Conservation (phyloP, 2,888 invertebrate species). For the Aspidiotus rigidus region DNA sequence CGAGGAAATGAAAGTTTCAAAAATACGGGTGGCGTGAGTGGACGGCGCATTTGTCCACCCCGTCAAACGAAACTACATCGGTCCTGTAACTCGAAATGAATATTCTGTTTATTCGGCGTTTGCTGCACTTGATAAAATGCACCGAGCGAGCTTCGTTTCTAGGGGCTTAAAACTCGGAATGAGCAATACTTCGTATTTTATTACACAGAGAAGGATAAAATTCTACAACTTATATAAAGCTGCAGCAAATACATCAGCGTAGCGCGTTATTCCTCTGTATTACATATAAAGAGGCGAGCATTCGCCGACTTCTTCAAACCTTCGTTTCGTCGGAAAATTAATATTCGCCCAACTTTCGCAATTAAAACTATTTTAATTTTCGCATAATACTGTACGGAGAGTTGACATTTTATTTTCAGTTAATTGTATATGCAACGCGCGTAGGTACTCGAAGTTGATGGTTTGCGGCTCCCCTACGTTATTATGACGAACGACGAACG, state of each 20-base stretch:
- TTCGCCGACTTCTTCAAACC: neutral
- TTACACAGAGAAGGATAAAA: neutral
- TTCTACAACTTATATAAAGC: neutral
- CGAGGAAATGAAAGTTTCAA: no score
- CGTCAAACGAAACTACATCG: no score
- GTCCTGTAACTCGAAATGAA: no score
- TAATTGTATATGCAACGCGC: slow-evolving; percentile 17
- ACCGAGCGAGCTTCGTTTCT: no score
- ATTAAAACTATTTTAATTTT: slow-evolving; percentile 20
- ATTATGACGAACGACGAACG: no score
- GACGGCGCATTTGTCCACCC: no score
- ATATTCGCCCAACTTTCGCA: slow-evolving; percentile 11
- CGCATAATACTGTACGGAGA: neutral
- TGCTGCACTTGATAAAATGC: no score
- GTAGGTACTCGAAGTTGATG: neutral
- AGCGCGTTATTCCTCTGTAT: neutral
- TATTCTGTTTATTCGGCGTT: no score
- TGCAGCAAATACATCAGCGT: neutral
- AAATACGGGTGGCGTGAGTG: no score
- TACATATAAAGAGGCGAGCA: neutral
- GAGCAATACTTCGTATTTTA: no score
- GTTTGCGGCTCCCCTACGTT: no score
- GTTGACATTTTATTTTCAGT: slow-evolving; percentile 17
- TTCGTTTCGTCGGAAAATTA: neutral
- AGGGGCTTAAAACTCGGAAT: no score